phyloP scores from a whole-genome alignment of 1,140 invertebrate species.

The Panagrolaimus sp. region DNA sequence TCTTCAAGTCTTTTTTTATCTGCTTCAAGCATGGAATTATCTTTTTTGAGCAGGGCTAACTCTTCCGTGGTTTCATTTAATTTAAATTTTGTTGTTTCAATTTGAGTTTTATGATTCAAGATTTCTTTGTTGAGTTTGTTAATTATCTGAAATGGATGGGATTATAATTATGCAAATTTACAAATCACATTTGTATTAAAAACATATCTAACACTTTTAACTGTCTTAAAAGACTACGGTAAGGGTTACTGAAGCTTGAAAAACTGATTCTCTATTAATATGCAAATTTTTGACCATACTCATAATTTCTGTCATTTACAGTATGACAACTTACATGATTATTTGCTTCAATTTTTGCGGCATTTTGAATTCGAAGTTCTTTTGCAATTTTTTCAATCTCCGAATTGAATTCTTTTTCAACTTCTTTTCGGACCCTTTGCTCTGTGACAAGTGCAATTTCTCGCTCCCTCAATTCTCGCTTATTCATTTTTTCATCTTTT shows the following conservation, averaged over 20 bases:
- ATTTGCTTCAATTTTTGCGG: constrained; percentile 40
- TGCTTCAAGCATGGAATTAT: constrained; percentile 12
- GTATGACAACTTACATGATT: constrained; percentile 29
- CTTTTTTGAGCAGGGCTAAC: not conserved
- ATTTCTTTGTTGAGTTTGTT: constrained; percentile 33
- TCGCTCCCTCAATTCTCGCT: constrained; percentile 37
- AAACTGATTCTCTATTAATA: too few relatives aligned
- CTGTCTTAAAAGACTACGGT: too few relatives aligned
- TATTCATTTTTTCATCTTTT: constrained; percentile 43
- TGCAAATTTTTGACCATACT: too few relatives aligned
- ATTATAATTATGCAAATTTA: too few relatives aligned
- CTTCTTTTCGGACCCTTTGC: constrained; percentile 35
- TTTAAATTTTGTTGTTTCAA: constrained; percentile 29
- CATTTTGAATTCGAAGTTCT: constrained; percentile 33
- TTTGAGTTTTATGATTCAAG: constrained; percentile 2
- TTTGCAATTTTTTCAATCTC: constrained; percentile 39
- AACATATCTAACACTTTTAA: too few relatives aligned
- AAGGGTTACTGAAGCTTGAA: too few relatives aligned
- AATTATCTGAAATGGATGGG: constrained; percentile 36
- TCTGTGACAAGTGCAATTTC: constrained; percentile 35
- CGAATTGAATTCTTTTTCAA: constrained; percentile 35
- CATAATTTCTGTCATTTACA: not conserved
- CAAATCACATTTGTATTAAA: too few relatives aligned
- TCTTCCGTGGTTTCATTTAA: constrained; percentile 19
- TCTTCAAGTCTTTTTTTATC: constrained; percentile 34